Evolutionary conservation across 2,797 vertebrate species (phyloP), one percentile per base, ranked within the genome.

Genomic region (Sebastes variabilis): DNA sequence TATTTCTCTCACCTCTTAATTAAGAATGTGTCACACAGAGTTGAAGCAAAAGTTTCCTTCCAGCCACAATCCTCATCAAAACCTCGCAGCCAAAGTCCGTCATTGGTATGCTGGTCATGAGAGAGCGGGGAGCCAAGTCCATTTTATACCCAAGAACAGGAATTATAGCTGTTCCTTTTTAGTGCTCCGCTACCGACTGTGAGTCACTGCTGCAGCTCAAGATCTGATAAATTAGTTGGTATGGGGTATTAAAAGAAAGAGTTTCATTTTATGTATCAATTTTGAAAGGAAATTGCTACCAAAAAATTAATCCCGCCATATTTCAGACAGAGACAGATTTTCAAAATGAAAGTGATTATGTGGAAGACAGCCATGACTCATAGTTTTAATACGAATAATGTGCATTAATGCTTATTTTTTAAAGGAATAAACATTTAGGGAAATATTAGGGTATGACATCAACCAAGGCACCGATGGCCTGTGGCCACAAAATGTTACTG

Each of bases 31-130:
- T 85, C 80, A 65, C 62, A 66, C 72, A 67, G 60, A 87, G 75
- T 75, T 62, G 29, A 80, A 79, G 58, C 75, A 72, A 59, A 62
- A 61, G 34, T 74, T 72, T 79, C 68, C 66, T 34, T 72, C 76
- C 46, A 71, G 78, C 68, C 65, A 27, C 46, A 71, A 34, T 74
- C 74, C 72, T 83, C 77, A 81, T 85, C 81, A 75, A 84, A 76
- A 78, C 81, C 75, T 81, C 0, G 2, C 67, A 66, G 60, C 59
- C 52, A 87, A 58, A 86, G 64, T 76, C 80, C 55, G 38, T 68
- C 81, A 85, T 88, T 91, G 82, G 85, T 87, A 92, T 89, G 76
- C 89, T 1, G 54, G 66, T 81, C 85, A 80, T 52, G 73, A 75
- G 38, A 69, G 12, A 64, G 65, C 10, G 2, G 59, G 66, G 18